Conservation (phyloP, 2,888 invertebrate genomes). For the Ernsta delagoae region DNA sequence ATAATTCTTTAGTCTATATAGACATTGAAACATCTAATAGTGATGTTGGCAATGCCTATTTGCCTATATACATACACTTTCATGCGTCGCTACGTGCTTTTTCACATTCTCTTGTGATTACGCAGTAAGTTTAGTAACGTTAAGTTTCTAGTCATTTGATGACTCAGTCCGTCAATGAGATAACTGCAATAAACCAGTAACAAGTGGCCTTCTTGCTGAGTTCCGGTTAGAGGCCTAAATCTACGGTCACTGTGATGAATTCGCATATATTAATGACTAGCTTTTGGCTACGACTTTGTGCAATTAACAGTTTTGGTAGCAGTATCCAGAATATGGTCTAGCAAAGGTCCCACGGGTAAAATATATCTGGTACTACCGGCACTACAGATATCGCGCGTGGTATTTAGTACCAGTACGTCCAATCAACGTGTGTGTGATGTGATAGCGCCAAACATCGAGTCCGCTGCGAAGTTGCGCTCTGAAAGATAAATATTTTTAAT, state of each 20-base stretch:
- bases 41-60: not conserved
- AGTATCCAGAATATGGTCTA: too few species aligned
- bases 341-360: too few species aligned
- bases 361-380: too few species aligned
- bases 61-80: not conserved
- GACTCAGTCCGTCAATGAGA: slow-evolving; percentile 32
- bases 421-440: too few species aligned
- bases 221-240: slow-evolving; percentile 34
- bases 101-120: not conserved
- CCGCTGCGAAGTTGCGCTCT: too few species aligned
- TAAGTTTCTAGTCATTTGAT: slow-evolving; percentile 28
- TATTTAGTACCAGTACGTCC: too few species aligned
- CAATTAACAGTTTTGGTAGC: too few species aligned
- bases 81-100: not conserved
- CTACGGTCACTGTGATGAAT: not conserved
- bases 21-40: too few species aligned
- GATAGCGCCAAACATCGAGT: too few species aligned
- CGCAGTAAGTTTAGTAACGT: slow-evolving; percentile 26
- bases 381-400: too few species aligned
- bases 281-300: not conserved
- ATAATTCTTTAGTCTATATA: too few species aligned
- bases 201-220: slow-evolving; percentile 24
- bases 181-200: slow-evolving; percentile 27
- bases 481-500: too few species aligned
- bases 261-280: not conserved